Percentiles rank a stretch among this genome's conserved stretches.
phyloP scores from a whole-genome alignment of 2,888 invertebrate species.

The Nemotelus nigrinus region DNA sequence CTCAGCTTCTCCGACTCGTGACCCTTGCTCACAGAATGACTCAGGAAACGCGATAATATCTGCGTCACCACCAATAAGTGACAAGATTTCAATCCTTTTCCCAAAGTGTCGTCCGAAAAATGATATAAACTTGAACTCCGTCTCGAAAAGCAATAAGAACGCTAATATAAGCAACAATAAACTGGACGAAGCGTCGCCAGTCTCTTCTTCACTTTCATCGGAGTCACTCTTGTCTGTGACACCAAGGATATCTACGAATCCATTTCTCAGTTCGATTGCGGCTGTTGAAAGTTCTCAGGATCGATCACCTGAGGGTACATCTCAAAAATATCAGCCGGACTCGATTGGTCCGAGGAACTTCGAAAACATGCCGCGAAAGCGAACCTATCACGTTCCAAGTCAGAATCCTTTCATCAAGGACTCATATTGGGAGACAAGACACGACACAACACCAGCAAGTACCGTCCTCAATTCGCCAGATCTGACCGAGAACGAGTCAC shows the following conservation, averaged over 20 bases:
- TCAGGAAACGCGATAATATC: slow-evolving; percentile 58
- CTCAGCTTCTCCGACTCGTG: too few relatives aligned
- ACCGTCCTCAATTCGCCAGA: slow-evolving; percentile 62
- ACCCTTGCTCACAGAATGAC: slow-evolving; percentile 15
- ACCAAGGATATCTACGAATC: slow-evolving; percentile 64
- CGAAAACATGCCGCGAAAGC: slow-evolving; percentile 48
- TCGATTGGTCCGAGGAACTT: slow-evolving; percentile 23
- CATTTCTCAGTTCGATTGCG: slow-evolving; percentile 58
- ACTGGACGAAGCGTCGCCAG: slow-evolving; percentile 61
- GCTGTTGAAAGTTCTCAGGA: slow-evolving; percentile 34
- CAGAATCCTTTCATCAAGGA: slow-evolving; percentile 52
- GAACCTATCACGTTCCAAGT: slow-evolving; percentile 46
- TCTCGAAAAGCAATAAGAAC: slow-evolving; percentile 29
- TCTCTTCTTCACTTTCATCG: slow-evolving; percentile 62
- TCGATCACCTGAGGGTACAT: slow-evolving; percentile 34
- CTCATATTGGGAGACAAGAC: slow-evolving; percentile 60
- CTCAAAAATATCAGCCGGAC: slow-evolving; percentile 17
- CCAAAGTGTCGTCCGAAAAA: slow-evolving; percentile 85
- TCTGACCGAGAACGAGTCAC: slow-evolving; percentile 54
- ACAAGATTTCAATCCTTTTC: slow-evolving; percentile 85
- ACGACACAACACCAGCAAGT: slow-evolving; percentile 57
- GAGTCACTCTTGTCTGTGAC: slow-evolving; percentile 64
- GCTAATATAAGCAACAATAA: slow-evolving; percentile 37
- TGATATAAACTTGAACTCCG: slow-evolving; percentile 68
- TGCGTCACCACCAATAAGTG: slow-evolving; percentile 69